A percentile compares a stretch with the other conserved stretches of the same genome.
These are phyloP conservation scores for Gallinago undulata DNA, from an alignment of 2,113 vertebrate species.

Conservation along the genomic window DNA sequence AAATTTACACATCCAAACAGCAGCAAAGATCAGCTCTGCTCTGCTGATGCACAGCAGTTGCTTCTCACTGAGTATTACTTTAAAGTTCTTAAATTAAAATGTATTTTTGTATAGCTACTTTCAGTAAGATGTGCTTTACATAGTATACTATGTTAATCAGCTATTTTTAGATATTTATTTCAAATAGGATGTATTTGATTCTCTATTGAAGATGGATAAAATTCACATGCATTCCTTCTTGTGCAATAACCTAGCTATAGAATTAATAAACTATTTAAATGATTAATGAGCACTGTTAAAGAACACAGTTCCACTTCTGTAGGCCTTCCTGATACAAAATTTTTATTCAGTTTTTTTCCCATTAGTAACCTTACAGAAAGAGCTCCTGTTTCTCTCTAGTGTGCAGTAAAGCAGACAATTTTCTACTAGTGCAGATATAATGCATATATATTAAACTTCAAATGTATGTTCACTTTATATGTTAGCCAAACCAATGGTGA, in stretches of 20 bases:
- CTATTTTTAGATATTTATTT: background rate
- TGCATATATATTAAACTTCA: background rate
- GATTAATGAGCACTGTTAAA: background rate
- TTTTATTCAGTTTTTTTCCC: background rate
- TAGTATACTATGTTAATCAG: slow-evolving; percentile 21
- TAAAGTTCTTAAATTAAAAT: background rate
- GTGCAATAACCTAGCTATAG: background rate
- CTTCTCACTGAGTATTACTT: background rate
- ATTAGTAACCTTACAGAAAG: background rate
- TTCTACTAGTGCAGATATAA: background rate
- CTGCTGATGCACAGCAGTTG: slow-evolving; percentile 5
- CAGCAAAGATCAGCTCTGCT: background rate
- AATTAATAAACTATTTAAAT: background rate
- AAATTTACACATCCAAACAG: background rate
- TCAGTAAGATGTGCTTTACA: background rate
- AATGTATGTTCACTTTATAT: background rate
- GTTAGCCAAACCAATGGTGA: background rate
- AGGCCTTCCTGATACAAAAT: background rate
- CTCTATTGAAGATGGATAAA: background rate
- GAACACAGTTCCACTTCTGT: background rate
- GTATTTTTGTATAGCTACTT: background rate
- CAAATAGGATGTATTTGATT: background rate
- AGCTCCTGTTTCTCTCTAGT: background rate
- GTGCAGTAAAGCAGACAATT: background rate
- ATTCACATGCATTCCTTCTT: background rate